Conservation (phyloP, 2,113 vertebrate genomes). For the Ahaetulla prasina region DNA sequence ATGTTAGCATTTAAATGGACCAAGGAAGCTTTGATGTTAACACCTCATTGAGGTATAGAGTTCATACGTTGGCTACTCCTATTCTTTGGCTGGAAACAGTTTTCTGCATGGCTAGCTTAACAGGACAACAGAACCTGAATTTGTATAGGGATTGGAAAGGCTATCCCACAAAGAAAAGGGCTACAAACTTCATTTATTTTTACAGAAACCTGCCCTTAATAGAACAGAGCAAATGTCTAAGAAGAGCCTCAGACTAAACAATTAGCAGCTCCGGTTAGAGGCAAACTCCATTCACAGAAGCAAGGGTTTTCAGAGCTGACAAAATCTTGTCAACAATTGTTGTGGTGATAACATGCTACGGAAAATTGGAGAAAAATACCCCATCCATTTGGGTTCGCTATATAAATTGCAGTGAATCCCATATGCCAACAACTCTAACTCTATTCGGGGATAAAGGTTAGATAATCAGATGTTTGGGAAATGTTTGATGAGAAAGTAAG, state of each 20-base stretch:
- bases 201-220: conserved; percentile 64
- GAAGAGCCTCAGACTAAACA: conserved; percentile 43
- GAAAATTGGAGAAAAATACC: background rate
- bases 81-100: conserved; percentile 63
- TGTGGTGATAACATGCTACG: background rate
- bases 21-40: conserved; percentile 69
- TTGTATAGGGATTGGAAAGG: conserved; percentile 64
- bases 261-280: conserved; percentile 60
- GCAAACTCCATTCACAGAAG: conserved; percentile 40
- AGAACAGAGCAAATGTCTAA: conserved; percentile 67
- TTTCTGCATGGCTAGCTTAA: conserved; percentile 71
- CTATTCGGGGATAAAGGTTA: background rate
- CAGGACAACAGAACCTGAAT: conserved; percentile 69
- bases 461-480: conserved; percentile 23
- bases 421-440: background rate
- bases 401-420: conserved; percentile 19
- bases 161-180: conserved; percentile 68
- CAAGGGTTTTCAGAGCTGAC: conserved; percentile 18
- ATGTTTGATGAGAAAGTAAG: background rate
- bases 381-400: background rate
- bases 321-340: background rate
- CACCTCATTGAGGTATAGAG: conserved; percentile 72
- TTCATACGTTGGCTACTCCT: conserved; percentile 69
- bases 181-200: conserved; percentile 70
- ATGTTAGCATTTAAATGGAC: conserved; percentile 70